These are phyloP conservation scores for Tetragonula carbonaria DNA, from an alignment of 2,888 invertebrate species.

Conservation along the genomic window DNA sequence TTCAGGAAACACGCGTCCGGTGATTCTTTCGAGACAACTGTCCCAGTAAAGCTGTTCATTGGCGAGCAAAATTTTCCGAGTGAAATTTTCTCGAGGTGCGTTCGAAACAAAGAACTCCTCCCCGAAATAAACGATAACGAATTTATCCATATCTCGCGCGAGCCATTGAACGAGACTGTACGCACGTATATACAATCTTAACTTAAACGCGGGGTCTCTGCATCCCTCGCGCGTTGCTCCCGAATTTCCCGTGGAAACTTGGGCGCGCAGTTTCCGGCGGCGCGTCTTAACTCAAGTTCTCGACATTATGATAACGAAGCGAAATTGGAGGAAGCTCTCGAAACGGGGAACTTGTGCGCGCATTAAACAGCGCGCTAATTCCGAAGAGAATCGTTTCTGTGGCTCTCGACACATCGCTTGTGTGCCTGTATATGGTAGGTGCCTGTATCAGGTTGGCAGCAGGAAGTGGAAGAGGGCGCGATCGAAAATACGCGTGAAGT, in stretches of 20 bases:
- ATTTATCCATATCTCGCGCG: too few relatives aligned
- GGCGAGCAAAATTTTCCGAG: too few relatives aligned
- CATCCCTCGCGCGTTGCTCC: background rate
- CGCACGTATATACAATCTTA: too few relatives aligned
- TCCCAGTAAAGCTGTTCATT: too few relatives aligned
- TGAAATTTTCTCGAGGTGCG: too few relatives aligned
- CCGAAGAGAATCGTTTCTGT: background rate
- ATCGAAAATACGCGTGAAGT: slow-evolving; percentile 43
- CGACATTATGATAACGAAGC: background rate
- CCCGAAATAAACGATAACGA: too few relatives aligned
- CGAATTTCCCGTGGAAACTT: background rate
- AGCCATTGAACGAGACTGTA: too few relatives aligned
- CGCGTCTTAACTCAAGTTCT: background rate
- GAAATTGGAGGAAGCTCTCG: slow-evolving; percentile 6
- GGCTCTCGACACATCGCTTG: background rate
- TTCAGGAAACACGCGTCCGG: background rate
- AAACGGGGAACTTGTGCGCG: background rate
- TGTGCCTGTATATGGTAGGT: background rate
- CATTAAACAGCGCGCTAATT: background rate
- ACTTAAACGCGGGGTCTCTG: background rate
- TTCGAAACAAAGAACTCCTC: too few relatives aligned
- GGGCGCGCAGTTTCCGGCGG: background rate
- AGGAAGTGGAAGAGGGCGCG: background rate
- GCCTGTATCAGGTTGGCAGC: background rate
- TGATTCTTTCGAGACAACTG: too few relatives aligned